These are phyloP conservation scores for Grammomys surdaster DNA, from an alignment of 2,113 vertebrate genomes.

Conservation along the genomic window DNA sequence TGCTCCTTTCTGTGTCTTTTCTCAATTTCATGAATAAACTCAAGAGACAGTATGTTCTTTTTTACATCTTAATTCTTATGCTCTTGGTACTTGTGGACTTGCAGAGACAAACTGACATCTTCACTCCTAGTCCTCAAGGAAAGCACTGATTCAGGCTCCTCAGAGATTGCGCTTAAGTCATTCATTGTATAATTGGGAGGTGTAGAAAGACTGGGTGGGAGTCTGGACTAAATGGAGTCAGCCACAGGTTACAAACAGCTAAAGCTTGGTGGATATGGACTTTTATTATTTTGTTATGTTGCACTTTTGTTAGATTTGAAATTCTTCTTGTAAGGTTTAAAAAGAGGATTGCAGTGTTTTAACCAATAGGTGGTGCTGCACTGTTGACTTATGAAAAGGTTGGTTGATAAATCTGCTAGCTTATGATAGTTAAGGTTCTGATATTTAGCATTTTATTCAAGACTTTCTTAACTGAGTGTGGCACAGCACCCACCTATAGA, in stretches of 20 bases:
- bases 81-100: background rate
- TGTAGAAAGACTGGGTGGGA: background rate
- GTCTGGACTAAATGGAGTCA: background rate
- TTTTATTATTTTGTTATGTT: background rate
- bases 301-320: background rate
- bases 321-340: constrained; percentile 33
- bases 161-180: background rate
- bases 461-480: background rate
- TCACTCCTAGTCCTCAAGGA: background rate
- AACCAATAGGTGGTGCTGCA: constrained; percentile 75
- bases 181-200: constrained; percentile 7
- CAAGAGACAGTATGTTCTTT: background rate
- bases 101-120: background rate
- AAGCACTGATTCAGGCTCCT: background rate
- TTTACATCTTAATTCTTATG: background rate
- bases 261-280: background rate
- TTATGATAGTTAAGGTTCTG: constrained; percentile 22
- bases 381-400: constrained; percentile 40
- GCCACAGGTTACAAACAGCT: background rate
- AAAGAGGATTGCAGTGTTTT: constrained; percentile 26
- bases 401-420: background rate
- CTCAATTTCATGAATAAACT: background rate
- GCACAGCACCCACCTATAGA: background rate
- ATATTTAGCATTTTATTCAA: background rate
- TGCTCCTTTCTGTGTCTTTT: background rate